Evolutionary conservation across 2,888 invertebrate genomes (phyloP), one percentile per base, ranked within the genome.

Genomic region (Boloria euphrosyne): DNA sequence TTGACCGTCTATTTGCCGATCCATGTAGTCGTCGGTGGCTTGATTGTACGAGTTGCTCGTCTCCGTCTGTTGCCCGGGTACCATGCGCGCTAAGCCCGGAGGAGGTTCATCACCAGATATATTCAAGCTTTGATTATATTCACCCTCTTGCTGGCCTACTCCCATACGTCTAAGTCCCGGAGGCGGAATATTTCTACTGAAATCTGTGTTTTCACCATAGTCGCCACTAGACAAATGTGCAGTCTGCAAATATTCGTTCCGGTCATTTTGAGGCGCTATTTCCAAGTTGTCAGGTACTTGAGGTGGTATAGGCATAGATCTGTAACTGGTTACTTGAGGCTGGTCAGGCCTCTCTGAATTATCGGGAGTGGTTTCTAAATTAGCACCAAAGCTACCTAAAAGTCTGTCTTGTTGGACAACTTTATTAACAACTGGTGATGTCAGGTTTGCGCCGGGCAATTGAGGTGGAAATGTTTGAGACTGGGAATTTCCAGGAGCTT

Each of bases 231-330:
- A 95, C 55, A 96, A 84, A 77, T 96, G 95, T 17, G 96, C 96
- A 2, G 96, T 96, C 85, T 96, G 96, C 67, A 96, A 85, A 81
- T 96, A 96, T 81, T 96, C 95, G 80, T 96, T 95, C 66, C 96
- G 91, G 75, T 96, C 96, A 80, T 94, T 94, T 69, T 93, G 94
- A 0, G 95, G 95, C 13, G 94, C 93, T 38, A 94, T 91, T 82
- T 95, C 95, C 75, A 93, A 83, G 77, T 94, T 94, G 67, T 94
- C 94, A 1, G 93, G 92, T 60, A 89, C 80, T 59, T 81, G 84
- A 27, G 82, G 85, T 13, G 83, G 74, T 18, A 84, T 71, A 47
- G 84, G 75, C 68, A 80, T 68, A 0, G 80, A 77, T 55, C 83
- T 76, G 64, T 81, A 86, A 13, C 79, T 74, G 2, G 82, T 70